Evolutionary conservation across 1,140 invertebrate species (phyloP), one percentile per base, ranked within the genome.

Genomic region (Wiebesia pumilae): DNA sequence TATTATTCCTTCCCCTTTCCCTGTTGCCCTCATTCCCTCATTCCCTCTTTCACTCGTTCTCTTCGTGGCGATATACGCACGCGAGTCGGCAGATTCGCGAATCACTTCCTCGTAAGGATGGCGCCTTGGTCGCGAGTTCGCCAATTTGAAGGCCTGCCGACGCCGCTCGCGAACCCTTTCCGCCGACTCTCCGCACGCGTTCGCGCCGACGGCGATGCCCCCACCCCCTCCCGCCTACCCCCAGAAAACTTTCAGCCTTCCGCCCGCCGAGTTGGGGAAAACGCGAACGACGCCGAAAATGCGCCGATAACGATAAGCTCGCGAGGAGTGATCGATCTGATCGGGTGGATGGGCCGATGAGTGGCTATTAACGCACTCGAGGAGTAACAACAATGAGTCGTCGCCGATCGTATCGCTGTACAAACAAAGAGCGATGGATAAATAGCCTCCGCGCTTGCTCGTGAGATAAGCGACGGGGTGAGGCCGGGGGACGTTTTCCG

Each of bases 141-240:
- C 92, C 92, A 92, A 92, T 92, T 93, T 89, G 92, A 93, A 93
- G 92, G 91, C 92, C 91, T 92, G 92, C 88, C 91, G 90, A 90
- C 90, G 35, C 16, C 89, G 89, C 90, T 90, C 88, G 89, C 87
- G 89, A 89, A 91, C 88, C 90, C 88, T 90, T 91, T 69, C 54
- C 12, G 24, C 78, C 27, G 16, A 24, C 51, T 7, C 16, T 47
- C 43, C 12, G 12, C 43, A 7, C 12, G 4, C 43, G 43, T 47
- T 12, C 4, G 43, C 43, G 43, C 12, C 43, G 43, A 47, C 43
- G 43, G 43, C 47, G n/a, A 7, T 19, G 38, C 77, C 77, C 10
- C 47, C 77, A 4, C 9, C 47, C 3, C 77, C 30, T 6, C 30
- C 54, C 54, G 54, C 54, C 54, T 21, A n/a, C n/a, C n/a, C 54